Evolutionary conservation across 2,888 invertebrate species (phyloP).

Genomic region (Lasioglossum malachurum): DNA sequence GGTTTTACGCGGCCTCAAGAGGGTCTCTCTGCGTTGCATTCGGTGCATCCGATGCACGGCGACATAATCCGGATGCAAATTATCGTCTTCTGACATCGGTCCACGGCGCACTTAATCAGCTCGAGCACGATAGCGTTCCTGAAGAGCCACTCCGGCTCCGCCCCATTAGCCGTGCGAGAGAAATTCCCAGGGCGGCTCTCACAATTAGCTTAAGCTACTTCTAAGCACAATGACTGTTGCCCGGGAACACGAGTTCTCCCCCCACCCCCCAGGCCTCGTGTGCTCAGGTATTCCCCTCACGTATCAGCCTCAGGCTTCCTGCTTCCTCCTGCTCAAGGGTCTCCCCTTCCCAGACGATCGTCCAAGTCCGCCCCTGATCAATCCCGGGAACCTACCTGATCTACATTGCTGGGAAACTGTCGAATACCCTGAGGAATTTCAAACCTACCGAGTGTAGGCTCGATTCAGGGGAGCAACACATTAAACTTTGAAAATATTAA

Average conservation of each 20-base stretch:
- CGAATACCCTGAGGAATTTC: background rate
- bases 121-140: slow-evolving; percentile 43
- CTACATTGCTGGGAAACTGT: background rate
- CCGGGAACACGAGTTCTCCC: slow-evolving; percentile 10
- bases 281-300: slow-evolving; percentile 56
- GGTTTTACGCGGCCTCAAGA: slow-evolving; percentile 20
- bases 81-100: slow-evolving; percentile 56
- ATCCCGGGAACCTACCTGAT: background rate
- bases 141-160: slow-evolving; percentile 46
- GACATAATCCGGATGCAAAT: slow-evolving; percentile 55
- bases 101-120: slow-evolving; percentile 52
- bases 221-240: slow-evolving; percentile 57
- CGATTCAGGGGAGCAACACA: background rate
- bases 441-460: background rate
- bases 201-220: slow-evolving; percentile 70
- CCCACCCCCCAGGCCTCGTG: background rate
- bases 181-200: slow-evolving; percentile 59
- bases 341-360: background rate
- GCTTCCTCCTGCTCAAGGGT: background rate
- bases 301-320: slow-evolving; percentile 35
- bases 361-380: background rate
- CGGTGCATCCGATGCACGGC: background rate
- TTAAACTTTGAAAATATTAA: background rate
- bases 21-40: background rate
- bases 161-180: slow-evolving; percentile 51